A percentile compares a stretch with the other conserved stretches of the same genome.
These are phyloP conservation scores for Xyrauchen texanus DNA, from an alignment of 2,113 vertebrate genomes.

Conservation along the genomic window DNA sequence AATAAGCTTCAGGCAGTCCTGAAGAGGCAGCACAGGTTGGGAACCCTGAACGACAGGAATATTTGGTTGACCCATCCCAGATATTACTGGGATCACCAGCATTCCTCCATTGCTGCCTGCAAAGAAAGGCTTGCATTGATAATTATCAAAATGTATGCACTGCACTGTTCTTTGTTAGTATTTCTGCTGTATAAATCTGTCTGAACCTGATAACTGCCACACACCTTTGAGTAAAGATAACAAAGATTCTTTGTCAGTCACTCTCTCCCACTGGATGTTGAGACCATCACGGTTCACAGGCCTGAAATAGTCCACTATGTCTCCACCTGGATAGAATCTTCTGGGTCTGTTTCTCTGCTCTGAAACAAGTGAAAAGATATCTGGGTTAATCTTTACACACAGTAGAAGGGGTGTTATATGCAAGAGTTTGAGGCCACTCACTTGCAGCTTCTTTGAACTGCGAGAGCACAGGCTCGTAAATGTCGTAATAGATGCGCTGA, in stretches of 20 bases:
- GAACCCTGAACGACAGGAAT: constrained; percentile 60
- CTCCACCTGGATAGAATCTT: constrained; percentile 77
- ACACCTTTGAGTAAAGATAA: constrained; percentile 66
- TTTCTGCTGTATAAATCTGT: background rate
- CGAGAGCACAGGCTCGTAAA: constrained; percentile 81
- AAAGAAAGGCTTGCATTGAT: constrained; percentile 9
- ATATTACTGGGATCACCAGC: constrained; percentile 69
- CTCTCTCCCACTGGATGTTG: constrained; percentile 66
- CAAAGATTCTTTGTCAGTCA: constrained; percentile 58
- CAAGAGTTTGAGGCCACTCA: constrained; percentile 57
- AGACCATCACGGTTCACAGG: constrained; percentile 58
- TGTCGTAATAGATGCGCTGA: constrained; percentile 81
- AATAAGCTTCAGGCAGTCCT: constrained; percentile 67
- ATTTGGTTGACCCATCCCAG: constrained; percentile 40
- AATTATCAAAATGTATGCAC: background rate
- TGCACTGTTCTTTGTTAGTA: background rate
- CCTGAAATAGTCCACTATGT: constrained; percentile 74
- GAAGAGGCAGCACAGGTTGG: constrained; percentile 52
- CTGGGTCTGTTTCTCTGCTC: constrained; percentile 58
- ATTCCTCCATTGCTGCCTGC: constrained; percentile 73
- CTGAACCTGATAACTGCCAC: background rate
- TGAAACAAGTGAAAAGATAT: constrained; percentile 23
- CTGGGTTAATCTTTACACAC: background rate
- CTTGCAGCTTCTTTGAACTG: constrained; percentile 76
- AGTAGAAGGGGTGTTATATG: background rate